Evolutionary conservation across 2,113 vertebrate genomes (phyloP), one percentile per base, ranked within the genome.

Genomic region (Nicator chloris): DNA sequence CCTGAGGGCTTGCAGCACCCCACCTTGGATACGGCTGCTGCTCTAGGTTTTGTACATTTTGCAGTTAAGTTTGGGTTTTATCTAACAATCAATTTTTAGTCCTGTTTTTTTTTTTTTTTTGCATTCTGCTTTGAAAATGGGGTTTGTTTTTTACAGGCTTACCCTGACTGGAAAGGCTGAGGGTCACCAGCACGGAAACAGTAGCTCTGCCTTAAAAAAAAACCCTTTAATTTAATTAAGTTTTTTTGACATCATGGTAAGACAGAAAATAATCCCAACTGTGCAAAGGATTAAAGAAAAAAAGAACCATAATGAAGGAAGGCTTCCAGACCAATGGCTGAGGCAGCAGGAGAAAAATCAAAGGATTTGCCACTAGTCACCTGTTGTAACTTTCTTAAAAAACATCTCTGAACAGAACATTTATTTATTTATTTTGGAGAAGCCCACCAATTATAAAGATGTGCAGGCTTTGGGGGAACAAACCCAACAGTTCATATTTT

Each of bases 11-110:
- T 77, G 53, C 35, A 81, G 35, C 6, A 40, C 13, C 15, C 20
- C 33, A 33, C 15, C 33, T 49, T 0, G 0, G 18, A 21, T 5
- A 37, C 17, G 16, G 65, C 47, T 65, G 37, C 42, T 50, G n/a
- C 20, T 37, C 7, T 1, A 39, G 39, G 10, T 21, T 77, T 83
- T 33, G 7, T 27, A 7, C 24, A 33, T 82, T 82, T 61, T 88
- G 65, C 31, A 49, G 51, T 37, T 63, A 35, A 60, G 3, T 21
- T 15, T 54, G 15, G 18, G 13, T 13, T 63, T 79, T 82, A 82
- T 8, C 35, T 39, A 71, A 54, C 14, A 15, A 57, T 27, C 0
- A 2, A 10, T 35, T 39, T 59, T 49, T 28, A 49, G 42, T 44
- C 47, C 33, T 54, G 30, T 3, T 44, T 40, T 66, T 57, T 44